These are phyloP conservation scores for Muschampia plurimacula DNA, from an alignment of 2,888 invertebrate genomes.

Conservation along the genomic window DNA sequence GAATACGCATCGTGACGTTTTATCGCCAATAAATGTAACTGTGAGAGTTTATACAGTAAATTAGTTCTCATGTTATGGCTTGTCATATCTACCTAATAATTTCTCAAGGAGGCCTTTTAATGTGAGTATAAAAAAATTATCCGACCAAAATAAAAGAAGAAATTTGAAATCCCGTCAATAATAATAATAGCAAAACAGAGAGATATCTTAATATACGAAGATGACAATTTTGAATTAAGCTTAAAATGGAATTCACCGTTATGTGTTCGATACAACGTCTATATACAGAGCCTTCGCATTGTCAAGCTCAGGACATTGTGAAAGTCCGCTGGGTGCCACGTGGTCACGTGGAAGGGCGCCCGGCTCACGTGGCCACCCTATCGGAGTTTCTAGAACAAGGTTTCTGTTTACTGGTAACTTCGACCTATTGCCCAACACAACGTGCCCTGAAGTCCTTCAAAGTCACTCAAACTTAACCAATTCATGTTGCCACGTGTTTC, in stretches of 20 bases:
- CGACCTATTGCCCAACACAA: constrained; percentile 56
- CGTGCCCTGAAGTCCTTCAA: constrained; percentile 71
- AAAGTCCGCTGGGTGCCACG: constrained; percentile 50
- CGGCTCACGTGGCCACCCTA: constrained; percentile 48
- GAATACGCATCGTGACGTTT: constrained; percentile 65
- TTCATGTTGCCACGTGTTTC: constrained; percentile 67
- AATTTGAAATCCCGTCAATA: too few relatives aligned
- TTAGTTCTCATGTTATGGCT: constrained; percentile 32
- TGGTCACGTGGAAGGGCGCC: constrained; percentile 59
- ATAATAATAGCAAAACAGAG: too few relatives aligned
- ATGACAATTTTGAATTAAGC: too few relatives aligned
- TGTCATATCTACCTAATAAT: constrained; percentile 21
- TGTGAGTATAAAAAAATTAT: not conserved
- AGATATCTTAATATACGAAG: too few relatives aligned
- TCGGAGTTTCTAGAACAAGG: constrained; percentile 46
- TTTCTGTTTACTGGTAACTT: constrained; percentile 70
- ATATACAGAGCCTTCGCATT: not conserved
- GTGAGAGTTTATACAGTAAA: constrained; percentile 38
- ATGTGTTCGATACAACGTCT: not conserved
- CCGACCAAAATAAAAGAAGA: too few relatives aligned
- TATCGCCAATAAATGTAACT: constrained; percentile 66
- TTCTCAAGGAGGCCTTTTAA: constrained; percentile 5
- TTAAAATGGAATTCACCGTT: not conserved
- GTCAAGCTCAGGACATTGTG: constrained; percentile 24
- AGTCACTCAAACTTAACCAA: constrained; percentile 62